phyloP scores from a whole-genome alignment of 1,140 invertebrate species.

The Trichomalopsis sarcophagae region DNA sequence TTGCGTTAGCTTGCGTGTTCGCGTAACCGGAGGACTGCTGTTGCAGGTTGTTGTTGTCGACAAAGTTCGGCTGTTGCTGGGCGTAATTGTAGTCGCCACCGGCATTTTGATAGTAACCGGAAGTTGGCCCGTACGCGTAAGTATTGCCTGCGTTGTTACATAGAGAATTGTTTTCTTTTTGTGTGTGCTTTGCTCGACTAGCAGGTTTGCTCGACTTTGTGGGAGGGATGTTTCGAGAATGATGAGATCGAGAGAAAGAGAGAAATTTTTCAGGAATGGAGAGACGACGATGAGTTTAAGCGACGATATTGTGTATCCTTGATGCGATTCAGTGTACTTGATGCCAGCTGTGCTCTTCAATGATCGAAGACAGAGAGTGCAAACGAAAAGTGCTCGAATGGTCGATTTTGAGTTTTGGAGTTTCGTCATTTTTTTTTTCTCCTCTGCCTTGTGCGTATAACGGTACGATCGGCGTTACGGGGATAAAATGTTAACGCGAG shows the following conservation, averaged over 20 bases:
- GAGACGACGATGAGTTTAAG: neutral
- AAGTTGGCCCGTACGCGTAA: constrained; percentile 26
- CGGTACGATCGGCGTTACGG: neutral
- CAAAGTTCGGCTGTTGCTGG: neutral
- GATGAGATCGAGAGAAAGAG: neutral
- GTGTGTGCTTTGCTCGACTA: too few species aligned
- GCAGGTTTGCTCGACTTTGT: too few species aligned
- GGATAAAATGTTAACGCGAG: neutral
- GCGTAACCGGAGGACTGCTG: neutral
- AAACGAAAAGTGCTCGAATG: neutral
- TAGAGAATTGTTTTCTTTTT: neutral
- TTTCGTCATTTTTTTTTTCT: neutral
- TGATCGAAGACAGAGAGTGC: neutral
- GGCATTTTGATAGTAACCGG: neutral
- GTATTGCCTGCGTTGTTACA: neutral
- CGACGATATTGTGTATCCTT: neutral
- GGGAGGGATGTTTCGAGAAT: too few species aligned
- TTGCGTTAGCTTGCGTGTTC: constrained; percentile 43
- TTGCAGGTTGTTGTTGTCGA: constrained; percentile 23
- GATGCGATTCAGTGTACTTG: neutral
- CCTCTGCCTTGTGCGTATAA: neutral
- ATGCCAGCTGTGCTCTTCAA: neutral
- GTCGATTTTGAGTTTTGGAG: neutral
- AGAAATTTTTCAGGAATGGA: neutral
- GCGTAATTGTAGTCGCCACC: neutral